Percentiles rank a stretch among this genome's conserved stretches.
Conservation (phyloP, 1,140 invertebrate genomes). For the Drosophila asahinai region DNA sequence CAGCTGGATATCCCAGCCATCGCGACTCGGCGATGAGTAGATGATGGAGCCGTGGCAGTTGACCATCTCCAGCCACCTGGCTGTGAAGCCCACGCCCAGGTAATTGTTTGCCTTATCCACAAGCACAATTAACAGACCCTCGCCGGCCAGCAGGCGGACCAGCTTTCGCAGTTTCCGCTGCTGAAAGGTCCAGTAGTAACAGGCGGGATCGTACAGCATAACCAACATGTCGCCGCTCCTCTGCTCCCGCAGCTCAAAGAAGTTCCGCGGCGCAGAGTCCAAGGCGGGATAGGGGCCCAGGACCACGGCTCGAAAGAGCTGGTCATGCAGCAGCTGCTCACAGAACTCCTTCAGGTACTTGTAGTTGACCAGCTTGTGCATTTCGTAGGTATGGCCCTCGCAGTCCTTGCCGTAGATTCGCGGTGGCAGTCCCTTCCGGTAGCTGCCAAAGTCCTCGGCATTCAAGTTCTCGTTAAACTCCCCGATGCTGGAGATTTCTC, state of each 20-base stretch:
- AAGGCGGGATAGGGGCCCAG: slow-evolving; percentile 1
- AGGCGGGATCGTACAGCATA: slow-evolving; percentile 52
- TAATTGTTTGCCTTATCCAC: slow-evolving; percentile 53
- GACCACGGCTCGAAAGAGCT: slow-evolving; percentile 45
- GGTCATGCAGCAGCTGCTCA: slow-evolving; percentile 30
- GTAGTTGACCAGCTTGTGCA: slow-evolving; percentile 54
- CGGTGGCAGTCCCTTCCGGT: slow-evolving; percentile 36
- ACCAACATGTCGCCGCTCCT: slow-evolving; percentile 29
- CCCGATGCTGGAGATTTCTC: slow-evolving; percentile 32
- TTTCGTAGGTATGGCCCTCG: slow-evolving; percentile 29
- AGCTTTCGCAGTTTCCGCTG: slow-evolving; percentile 42
- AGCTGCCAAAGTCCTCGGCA: slow-evolving; percentile 35
- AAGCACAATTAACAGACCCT: slow-evolving; percentile 31
- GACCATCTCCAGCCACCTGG: background rate
- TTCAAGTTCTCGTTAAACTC: slow-evolving; percentile 18
- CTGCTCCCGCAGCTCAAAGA: slow-evolving; percentile 22
- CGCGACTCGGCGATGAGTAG: background rate
- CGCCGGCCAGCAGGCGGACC: slow-evolving; percentile 18
- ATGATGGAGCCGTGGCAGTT: slow-evolving; percentile 31
- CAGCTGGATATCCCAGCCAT: slow-evolving; percentile 15
- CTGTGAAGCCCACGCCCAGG: slow-evolving; percentile 37
- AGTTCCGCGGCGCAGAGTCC: slow-evolving; percentile 39
- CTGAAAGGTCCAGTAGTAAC: slow-evolving; percentile 49
- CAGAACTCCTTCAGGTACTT: slow-evolving; percentile 56
- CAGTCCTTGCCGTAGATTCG: slow-evolving; percentile 39